Conservation (phyloP, 2,888 invertebrate species). For the Myopa testacea region DNA sequence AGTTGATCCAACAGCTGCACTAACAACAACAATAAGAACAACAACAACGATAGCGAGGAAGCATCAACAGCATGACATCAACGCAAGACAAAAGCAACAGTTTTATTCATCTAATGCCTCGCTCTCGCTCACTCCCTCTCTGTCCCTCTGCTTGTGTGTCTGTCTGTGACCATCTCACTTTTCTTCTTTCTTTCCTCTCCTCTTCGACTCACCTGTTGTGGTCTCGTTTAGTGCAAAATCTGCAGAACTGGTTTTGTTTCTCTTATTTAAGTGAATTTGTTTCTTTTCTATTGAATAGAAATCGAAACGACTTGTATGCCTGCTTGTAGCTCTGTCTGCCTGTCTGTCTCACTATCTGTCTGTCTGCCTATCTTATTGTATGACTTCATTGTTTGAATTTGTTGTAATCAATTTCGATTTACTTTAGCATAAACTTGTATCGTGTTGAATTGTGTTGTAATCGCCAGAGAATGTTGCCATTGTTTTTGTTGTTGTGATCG, state of each 20-base stretch:
- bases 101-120: neutral
- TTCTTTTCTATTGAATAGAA: neutral
- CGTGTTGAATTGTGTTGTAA: neutral
- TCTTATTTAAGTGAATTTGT: neutral
- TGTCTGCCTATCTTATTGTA: neutral
- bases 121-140: neutral
- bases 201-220: neutral
- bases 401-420: neutral
- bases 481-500: neutral
- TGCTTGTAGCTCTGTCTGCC: neutral
- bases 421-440: neutral
- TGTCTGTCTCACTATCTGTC: no score
- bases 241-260: neutral
- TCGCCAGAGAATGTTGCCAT: neutral
- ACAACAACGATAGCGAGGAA: no score
- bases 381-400: constrained; percentile 1
- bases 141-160: no score
- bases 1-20: neutral
- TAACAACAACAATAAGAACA: no score
- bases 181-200: neutral
- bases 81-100: neutral
- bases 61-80: no score
- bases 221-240: neutral
- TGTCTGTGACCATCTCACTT: neutral
- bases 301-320: neutral